Conservation (phyloP, 2,797 vertebrate genomes). For the Scarus forsteni region DNA sequence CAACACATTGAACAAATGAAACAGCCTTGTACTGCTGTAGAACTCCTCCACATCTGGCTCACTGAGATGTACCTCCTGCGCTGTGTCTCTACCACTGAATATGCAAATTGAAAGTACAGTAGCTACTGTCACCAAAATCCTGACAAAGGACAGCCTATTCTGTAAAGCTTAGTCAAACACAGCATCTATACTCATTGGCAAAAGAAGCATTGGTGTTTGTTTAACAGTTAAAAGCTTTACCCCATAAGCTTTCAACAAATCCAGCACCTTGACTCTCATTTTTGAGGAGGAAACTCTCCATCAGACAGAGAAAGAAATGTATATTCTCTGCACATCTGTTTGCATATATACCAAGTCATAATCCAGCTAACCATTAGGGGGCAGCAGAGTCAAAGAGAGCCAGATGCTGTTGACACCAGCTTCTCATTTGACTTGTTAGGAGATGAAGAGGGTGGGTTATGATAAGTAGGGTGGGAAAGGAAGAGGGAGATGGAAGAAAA, state of each 20-base stretch:
- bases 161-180: conserved; percentile 7
- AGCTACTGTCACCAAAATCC: conserved; percentile 4
- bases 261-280: background rate
- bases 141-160: background rate
- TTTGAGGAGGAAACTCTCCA: background rate
- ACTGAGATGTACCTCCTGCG: conserved; percentile 24
- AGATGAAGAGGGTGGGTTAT: conserved; percentile 8
- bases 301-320: background rate
- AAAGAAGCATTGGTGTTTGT: background rate
- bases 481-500: background rate
- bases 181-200: background rate
- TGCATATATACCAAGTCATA: background rate
- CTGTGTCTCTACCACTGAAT: conserved; percentile 25
- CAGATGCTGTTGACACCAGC: conserved; percentile 29
- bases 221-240: background rate
- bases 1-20: conserved; percentile 34
- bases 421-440: conserved; percentile 30
- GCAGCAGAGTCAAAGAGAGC: conserved; percentile 71
- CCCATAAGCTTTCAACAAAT: background rate
- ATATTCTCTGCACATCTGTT: background rate
- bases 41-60: conserved; percentile 37
- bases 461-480: conserved; percentile 7
- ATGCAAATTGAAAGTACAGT: conserved; percentile 34
- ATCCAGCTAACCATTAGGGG: conserved; percentile 58
- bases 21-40: conserved; percentile 14